Evolutionary conservation across 35 echinoderm and acorn worm genomes (phyloP).

Genomic region (Patiria miniata): DNA sequence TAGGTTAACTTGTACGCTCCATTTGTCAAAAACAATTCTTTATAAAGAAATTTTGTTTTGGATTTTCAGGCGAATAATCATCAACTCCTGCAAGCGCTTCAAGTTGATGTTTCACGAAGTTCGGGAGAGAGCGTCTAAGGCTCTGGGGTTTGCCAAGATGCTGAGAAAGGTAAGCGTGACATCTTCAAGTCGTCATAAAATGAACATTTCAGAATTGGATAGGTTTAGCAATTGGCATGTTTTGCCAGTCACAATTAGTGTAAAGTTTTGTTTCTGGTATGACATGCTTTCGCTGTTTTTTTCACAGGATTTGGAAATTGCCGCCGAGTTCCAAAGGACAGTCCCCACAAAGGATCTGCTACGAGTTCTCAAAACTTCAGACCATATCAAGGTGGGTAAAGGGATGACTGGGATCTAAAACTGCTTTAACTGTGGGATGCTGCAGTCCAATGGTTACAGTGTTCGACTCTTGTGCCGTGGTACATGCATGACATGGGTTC

Average conservation of each 20-base stretch:
- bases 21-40: too few relatives aligned
- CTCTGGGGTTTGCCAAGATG: slow-evolving; percentile 95
- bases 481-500: too few relatives aligned
- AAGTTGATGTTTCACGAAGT: slow-evolving; percentile 80
- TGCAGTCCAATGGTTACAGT: too few relatives aligned
- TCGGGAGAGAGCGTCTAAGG: slow-evolving; percentile 89
- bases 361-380: slow-evolving; percentile 59
- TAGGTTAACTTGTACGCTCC: too few relatives aligned
- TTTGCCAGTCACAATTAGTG: background rate
- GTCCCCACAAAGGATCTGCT: slow-evolving; percentile 54
- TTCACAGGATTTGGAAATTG: slow-evolving; percentile 94
- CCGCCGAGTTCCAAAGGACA: slow-evolving; percentile 75
- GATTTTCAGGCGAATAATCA: slow-evolving; percentile 43
- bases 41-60: too few relatives aligned
- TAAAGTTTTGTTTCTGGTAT: too few relatives aligned
- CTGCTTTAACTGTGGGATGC: too few relatives aligned
- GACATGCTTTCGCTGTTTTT: slow-evolving; percentile 26
- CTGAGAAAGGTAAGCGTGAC: slow-evolving; percentile 70
- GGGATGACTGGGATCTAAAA: too few relatives aligned
- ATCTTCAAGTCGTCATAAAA: background rate
- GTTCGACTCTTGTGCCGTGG: too few relatives aligned
- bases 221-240: background rate
- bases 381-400: slow-evolving; percentile 82
- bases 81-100: slow-evolving; percentile 61
- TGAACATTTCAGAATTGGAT: background rate